Evolutionary conservation across 1,140 invertebrate genomes (phyloP), one percentile per base, ranked within the genome.

Genomic region (Panulirus ornatus): DNA sequence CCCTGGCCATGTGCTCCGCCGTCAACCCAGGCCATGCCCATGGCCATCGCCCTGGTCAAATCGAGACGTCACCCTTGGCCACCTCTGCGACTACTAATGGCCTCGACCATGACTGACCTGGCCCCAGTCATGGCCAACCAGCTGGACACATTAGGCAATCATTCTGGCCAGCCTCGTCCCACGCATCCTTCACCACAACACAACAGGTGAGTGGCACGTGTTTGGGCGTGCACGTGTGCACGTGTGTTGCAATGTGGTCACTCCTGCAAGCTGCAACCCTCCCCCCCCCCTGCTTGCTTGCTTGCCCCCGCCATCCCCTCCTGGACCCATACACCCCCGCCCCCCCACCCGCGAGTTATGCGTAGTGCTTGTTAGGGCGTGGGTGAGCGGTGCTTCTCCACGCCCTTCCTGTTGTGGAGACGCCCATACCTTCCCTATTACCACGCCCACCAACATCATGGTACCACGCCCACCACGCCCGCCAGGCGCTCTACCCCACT

Each of bases 181-280:
- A 22, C 71, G 14, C n/a, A 19, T 38, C 81, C 51, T 58, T 9
- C 30, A 34, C 70, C n/a, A 51, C 42, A 9, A 36, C 27, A n/a
- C 27, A 66, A 1, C 78, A 81, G 78, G 78, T 81, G 51, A 58
- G 78, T 81, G 78, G 36, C 78, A 58, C 78, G 78, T 81, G 78
- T 51, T n/a, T 5, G 27, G 78, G 36, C 36, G 38, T 36, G 47
- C 78, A 81, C 30, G 36, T 27, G 38, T 54, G 42, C 54, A 11
- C 34, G 47, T 27, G 78, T 58, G 78, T 81, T 58, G 47, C 47
- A 58, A 3, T 22, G 47, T 81, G 78, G n/a, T 30, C 47, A 58
- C n/a, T 1, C n/a, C n/a, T n/a, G n/a, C n/a, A n/a, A 27, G 3
- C n/a, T 58, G 30, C 42, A 81, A 81, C 78, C 42, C 16, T 34